These are phyloP conservation scores for Himalopsyche kuldschensis DNA, from an alignment of 2,888 invertebrate genomes.

Conservation along the genomic window DNA sequence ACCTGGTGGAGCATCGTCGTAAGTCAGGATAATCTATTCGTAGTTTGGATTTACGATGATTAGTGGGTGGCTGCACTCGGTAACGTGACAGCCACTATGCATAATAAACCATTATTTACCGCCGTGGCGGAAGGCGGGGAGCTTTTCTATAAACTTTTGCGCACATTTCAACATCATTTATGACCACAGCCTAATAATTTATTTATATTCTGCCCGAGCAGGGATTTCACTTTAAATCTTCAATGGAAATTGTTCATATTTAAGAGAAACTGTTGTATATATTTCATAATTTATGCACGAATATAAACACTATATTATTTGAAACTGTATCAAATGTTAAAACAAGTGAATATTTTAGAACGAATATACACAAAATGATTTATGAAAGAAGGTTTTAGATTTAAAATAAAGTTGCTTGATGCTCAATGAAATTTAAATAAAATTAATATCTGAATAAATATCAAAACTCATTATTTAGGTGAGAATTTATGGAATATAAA, in stretches of 20 bases:
- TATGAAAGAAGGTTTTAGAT: no score
- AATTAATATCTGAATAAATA: no score
- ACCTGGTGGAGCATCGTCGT: constrained; percentile 10
- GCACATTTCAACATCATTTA: constrained; percentile 16
- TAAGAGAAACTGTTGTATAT: no score
- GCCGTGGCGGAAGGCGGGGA: constrained; percentile 2
- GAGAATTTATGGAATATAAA: no score
- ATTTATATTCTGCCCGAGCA: neutral
- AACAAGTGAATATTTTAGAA: no score
- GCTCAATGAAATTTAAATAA: no score
- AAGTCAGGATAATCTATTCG: constrained; percentile 30
- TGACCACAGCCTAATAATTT: neutral
- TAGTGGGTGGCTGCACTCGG: constrained; percentile 15
- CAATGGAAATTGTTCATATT: neutral
- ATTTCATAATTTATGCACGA: no score
- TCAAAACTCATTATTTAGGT: no score
- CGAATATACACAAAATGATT: no score
- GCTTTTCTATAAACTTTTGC: constrained; percentile 7
- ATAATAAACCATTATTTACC: constrained; percentile 26
- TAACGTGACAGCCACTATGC: constrained; percentile 19
- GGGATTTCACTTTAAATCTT: neutral
- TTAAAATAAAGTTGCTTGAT: no score
- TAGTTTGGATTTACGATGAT: constrained; percentile 27
- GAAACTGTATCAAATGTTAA: no score
- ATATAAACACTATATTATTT: no score